Evolutionary conservation across 2,888 invertebrate genomes (phyloP), one percentile per base, ranked within the genome.

Genomic region (Athalia circularis): DNA sequence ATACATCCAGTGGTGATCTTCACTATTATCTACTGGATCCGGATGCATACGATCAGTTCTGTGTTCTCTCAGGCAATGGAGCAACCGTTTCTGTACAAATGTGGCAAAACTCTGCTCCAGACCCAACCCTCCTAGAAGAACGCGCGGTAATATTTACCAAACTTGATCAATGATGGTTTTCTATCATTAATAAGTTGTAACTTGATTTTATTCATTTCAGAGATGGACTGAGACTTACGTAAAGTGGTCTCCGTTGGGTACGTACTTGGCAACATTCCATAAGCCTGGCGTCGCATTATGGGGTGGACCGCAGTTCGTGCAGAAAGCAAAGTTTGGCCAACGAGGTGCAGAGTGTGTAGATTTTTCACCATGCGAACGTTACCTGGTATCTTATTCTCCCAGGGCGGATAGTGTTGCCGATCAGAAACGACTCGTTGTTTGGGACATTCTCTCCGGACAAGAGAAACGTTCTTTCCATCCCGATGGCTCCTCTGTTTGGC

Each of bases 351-450:
- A 98, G 86, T 97, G 97, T 86, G 97, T 99, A 80, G 98, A 99
- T 86, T 99, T 98, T 91, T 99, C 99, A 8, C 99, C 99, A 0
- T 96, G 97, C 90, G 99, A 99, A 92, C 97, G 97, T 86, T 99
- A 98, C 90, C 91, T 99, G 81, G 97, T 99, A 1, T 98, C 98
- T 0, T 99, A 98, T 90, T 97, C 98, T 54, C 96, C 98, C 0
- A 94, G 95, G 79, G 93, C 94, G 13, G 95, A 95, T 80, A 91
- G 90, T 64, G 91, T 89, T 82, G 94, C 94, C 1, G 94, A 93
- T 89, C 95, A 93, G 91, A 98, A 94, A 82, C 95, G 96, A 86
- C 95, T 98, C 13, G 96, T 98, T 77, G 96, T 99, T 87, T 99
- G 99, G 98, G 99, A 99, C 90, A 97, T 99, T 81, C 94, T 97